phyloP scores from a whole-genome alignment of 2,888 invertebrate species.

The Mesorhabditis belari region DNA sequence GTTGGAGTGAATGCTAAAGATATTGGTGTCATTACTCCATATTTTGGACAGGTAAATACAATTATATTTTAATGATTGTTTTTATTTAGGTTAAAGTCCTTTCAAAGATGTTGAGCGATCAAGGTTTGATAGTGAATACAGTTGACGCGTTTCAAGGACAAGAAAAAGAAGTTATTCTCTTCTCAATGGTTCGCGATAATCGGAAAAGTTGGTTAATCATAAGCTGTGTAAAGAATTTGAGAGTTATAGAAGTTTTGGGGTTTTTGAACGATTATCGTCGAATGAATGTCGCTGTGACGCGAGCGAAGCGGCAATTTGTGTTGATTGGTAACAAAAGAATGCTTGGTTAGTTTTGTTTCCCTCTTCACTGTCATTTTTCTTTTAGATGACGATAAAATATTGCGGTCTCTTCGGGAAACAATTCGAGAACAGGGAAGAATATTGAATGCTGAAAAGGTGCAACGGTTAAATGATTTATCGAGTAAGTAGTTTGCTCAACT shows the following conservation, averaged over 20 bases:
- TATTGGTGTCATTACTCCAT: constrained; percentile 27
- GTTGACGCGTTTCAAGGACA: constrained; percentile 27
- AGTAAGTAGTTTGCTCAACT: no score
- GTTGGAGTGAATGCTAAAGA: constrained; percentile 9
- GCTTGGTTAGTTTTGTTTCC: background rate
- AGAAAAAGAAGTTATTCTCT: constrained; percentile 30
- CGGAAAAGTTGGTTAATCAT: constrained; percentile 7
- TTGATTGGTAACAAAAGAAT: constrained; percentile 3
- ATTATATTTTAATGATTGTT: no score
- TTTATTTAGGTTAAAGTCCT: no score
- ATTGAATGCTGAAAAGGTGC: no score
- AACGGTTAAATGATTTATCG: no score
- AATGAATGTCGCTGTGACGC: constrained; percentile 8
- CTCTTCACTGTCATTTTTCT: no score
- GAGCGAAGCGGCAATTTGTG: constrained; percentile 5
- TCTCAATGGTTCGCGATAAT: constrained; percentile 29
- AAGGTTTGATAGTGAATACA: no score
- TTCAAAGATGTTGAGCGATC: no score
- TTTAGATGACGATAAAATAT: no score
- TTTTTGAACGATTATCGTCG: constrained; percentile 3
- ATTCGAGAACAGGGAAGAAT: no score
- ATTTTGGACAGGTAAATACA: constrained; percentile 18
- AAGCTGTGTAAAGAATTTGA: background rate
- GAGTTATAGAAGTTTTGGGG: constrained; percentile 1
- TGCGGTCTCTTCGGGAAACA: no score